Evolutionary conservation across 1,140 invertebrate genomes (phyloP).

Genomic region (Apocrypta bakeri): DNA sequence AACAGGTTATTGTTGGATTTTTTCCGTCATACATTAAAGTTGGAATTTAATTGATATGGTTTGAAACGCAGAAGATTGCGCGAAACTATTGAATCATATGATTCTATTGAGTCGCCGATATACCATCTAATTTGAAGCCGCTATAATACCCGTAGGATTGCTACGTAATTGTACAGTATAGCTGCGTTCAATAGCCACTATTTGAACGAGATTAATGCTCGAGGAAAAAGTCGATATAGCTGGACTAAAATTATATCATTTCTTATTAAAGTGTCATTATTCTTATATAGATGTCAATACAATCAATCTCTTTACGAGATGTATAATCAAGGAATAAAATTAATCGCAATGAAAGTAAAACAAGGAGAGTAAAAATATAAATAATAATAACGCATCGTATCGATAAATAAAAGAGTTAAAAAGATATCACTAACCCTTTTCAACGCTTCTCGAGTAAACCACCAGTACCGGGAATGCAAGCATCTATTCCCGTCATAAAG

Average conservation of each 20-base stretch:
- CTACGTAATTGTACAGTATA: not conserved
- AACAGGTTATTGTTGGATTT: not conserved
- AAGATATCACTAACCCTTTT: not conserved
- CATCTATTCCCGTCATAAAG: not conserved
- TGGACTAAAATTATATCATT: no score
- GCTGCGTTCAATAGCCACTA: not conserved
- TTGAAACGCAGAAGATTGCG: not conserved
- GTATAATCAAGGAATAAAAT: no score
- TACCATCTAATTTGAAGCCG: slow-evolving; percentile 5
- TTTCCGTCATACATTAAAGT: not conserved
- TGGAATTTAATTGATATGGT: not conserved
- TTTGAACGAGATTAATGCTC: not conserved
- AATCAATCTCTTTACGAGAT: no score
- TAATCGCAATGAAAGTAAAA: not conserved
- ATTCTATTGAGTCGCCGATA: slow-evolving; percentile 7
- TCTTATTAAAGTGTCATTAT: no score
- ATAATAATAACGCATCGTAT: no score
- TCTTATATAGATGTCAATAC: no score
- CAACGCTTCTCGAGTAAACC: not conserved
- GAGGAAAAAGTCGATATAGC: not conserved
- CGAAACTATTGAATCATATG: not conserved
- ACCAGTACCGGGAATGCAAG: not conserved
- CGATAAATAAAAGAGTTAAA: not conserved
- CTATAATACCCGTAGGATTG: not conserved
- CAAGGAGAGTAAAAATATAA: no score